Base-by-base conservation (phyloP, 2,797 vertebrate species). In the Synaphobranchus kaupii region DNA sequence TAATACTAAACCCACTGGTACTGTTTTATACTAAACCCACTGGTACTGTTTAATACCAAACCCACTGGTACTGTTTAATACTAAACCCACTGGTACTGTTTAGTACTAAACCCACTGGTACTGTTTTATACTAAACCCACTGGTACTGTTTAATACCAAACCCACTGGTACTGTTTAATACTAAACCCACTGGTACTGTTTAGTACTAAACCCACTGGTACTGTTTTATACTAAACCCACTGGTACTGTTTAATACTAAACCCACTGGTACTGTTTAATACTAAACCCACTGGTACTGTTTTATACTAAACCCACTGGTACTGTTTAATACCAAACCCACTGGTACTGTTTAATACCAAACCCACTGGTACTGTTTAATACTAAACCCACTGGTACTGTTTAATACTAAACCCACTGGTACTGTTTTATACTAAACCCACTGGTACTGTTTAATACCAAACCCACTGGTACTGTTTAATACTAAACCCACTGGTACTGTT, bases 201-300 rank as follows among this genome's bases (percentile, higher is more conserved):
- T 39, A 81, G 76, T 44, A 78, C 13, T 22, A 39, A 63, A 73
- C 0, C 73, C 47, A 48, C 66, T 87, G 7, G 17, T 48, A 44
- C 52, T 58, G 17, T 78, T 73, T 15, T 13, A 73, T 15, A 73
- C 13, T 31, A 73, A n/a, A 68, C 58, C 3, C 63, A 28, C n/a
- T 9, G n/a, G 63, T 28, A 68, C 63, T 28, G 63, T 68, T 39
- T 39, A 15, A 39, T 73, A 39, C 28, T 22, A 68, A 76, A 82
- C 87, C 66, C 68, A 44, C 47, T 39, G 68, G 68, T 17, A 4
- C 13, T 17, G 31, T 34, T 31, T 13, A 39, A 73, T 20, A 17
- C 66, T 17, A 87, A 50, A 87, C 86, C 92, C 83, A 89, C 0
- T 44, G 39, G 63, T 39, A 50, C 50, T 17, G 68, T 34, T 48